phyloP scores from a whole-genome alignment of 92 coral and sea anemone species.

The Actinostola sp. region DNA sequence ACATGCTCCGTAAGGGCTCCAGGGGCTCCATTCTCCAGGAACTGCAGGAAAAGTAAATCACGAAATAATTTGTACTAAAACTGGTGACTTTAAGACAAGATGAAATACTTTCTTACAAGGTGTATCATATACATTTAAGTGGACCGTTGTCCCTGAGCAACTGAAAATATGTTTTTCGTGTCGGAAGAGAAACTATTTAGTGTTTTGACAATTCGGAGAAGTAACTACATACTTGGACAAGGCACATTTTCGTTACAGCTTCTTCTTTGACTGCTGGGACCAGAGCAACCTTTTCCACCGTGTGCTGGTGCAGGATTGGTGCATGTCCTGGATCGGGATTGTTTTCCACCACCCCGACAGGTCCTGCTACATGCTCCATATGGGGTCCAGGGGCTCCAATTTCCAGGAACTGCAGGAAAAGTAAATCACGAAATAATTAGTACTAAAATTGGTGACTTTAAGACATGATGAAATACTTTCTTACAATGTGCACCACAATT shows the following conservation, averaged over 20 bases:
- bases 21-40: slow-evolving; percentile 29
- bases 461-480: too few species aligned
- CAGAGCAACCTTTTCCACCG: slow-evolving; percentile 16
- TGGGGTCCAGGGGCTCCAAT: slow-evolving; percentile 27
- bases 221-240: too few species aligned
- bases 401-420: slow-evolving; percentile 13
- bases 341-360: slow-evolving; percentile 35
- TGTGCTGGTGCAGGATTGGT: slow-evolving; percentile 24
- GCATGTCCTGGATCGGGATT: slow-evolving; percentile 25
- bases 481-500: too few species aligned
- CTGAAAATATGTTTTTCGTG: too few species aligned
- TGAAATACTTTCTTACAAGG: too few species aligned
- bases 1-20: slow-evolving; percentile 23
- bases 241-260: slow-evolving; percentile 13
- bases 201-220: too few species aligned
- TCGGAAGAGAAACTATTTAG: too few species aligned
- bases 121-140: too few species aligned
- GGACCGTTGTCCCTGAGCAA: too few species aligned
- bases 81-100: too few species aligned
- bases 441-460: too few species aligned
- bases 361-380: slow-evolving; percentile 21
- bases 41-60: background rate
- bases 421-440: background rate
- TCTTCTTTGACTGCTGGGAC: slow-evolving; percentile 6
- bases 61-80: background rate